phyloP scores from a whole-genome alignment of 2,113 vertebrate species.

The Atrichornis clamosus region DNA sequence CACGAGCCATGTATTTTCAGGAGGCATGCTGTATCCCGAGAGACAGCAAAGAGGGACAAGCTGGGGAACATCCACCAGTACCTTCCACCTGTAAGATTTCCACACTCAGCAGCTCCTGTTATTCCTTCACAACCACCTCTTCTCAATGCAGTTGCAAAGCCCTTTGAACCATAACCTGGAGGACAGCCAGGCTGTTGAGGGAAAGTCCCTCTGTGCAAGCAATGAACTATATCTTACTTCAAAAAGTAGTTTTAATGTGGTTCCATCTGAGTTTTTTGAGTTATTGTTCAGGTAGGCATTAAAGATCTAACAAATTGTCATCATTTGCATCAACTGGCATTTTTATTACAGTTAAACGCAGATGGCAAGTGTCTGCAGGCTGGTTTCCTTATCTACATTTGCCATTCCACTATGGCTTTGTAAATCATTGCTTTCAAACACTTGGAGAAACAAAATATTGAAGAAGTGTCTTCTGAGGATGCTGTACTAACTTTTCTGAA shows the following conservation, averaged over 20 bases:
- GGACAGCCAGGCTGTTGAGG: conserved; percentile 20
- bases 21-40: neutral
- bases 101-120: neutral
- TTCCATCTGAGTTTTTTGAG: neutral
- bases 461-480: neutral
- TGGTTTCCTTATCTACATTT: neutral
- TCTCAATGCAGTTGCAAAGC: conserved; percentile 31
- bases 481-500: neutral
- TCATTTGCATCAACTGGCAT: conserved; percentile 34
- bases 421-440: neutral
- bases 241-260: neutral
- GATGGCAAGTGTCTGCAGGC: neutral
- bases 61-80: neutral
- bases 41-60: neutral
- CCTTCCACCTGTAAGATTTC: conserved; percentile 22
- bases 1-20: neutral
- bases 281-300: conserved; percentile 35
- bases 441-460: neutral
- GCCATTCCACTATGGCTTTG: neutral
- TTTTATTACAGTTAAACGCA: conserved; percentile 16
- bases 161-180: conserved; percentile 12
- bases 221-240: neutral
- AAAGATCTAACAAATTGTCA: conserved; percentile 6
- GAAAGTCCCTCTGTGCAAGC: neutral
- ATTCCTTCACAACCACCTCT: neutral